phyloP scores from a whole-genome alignment of 2,888 invertebrate genomes.

The Siphlonurus alternatus region DNA sequence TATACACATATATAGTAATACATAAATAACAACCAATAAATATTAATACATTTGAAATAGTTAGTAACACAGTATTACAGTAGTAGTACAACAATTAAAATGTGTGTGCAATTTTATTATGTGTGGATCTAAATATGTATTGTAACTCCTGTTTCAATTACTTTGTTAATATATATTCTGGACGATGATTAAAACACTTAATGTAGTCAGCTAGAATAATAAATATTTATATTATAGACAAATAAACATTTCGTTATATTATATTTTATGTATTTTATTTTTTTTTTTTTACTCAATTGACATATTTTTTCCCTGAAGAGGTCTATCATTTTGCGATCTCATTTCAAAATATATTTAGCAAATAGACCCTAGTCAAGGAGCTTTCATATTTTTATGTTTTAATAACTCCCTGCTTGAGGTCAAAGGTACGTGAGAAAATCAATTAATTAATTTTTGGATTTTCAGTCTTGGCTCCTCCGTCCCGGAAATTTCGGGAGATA shows the following conservation, averaged over 20 bases:
- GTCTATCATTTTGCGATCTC: not conserved
- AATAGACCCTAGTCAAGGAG: not conserved
- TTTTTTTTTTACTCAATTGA: not conserved
- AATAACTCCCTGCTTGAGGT: no score
- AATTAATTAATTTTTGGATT: not conserved
- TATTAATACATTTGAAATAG: no score
- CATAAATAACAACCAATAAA: no score
- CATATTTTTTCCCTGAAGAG: not conserved
- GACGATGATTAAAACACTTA: not conserved
- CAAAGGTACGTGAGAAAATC: no score
- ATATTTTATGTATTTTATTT: not conserved
- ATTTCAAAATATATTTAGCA: not conserved
- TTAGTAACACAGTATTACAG: no score
- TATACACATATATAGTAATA: no score
- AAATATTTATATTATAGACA: not conserved
- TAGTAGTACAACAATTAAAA: no score
- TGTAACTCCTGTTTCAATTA: no score
- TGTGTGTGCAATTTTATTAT: no score
- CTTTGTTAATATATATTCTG: not conserved
- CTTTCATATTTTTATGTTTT: no score
- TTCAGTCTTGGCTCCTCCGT: not conserved
- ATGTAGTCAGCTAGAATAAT: not conserved
- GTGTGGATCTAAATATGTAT: no score
- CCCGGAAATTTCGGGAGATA: not conserved
- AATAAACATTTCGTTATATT: not conserved